A percentile compares a stretch with the other conserved stretches of the same genome.
phyloP scores from a whole-genome alignment of 2,113 vertebrate species.

The Lichenostomus cassidix region DNA sequence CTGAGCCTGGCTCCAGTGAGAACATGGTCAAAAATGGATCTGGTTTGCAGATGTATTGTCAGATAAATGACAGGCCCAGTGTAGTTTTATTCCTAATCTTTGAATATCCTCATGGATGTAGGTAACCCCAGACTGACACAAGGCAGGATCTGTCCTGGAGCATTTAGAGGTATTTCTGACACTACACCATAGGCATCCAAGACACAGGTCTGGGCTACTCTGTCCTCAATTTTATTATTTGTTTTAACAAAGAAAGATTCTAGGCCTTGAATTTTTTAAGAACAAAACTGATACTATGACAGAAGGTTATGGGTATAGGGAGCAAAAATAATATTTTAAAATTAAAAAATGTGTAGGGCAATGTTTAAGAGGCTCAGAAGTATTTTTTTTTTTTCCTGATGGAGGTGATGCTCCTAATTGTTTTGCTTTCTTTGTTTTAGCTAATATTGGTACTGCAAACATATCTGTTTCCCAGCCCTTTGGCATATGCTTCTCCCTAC shows the following conservation, averaged over 20 bases:
- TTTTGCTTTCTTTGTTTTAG: neutral
- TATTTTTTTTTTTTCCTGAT: neutral
- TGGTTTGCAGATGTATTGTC: neutral
- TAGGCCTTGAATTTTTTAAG: neutral
- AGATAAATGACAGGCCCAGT: neutral
- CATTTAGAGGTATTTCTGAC: neutral
- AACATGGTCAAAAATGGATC: neutral
- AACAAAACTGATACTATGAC: neutral
- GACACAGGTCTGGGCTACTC: neutral
- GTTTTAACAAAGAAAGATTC: neutral
- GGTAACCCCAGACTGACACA: neutral
- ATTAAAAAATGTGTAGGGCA: neutral
- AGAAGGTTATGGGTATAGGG: neutral
- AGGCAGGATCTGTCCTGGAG: neutral
- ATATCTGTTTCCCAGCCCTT: neutral
- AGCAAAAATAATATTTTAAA: neutral
- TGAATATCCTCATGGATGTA: neutral
- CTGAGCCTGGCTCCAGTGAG: neutral
- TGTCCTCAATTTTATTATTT: neutral
- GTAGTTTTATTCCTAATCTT: neutral
- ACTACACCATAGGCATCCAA: neutral
- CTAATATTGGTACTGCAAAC: neutral
- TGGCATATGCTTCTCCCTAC: neutral
- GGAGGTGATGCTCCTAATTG: rapidly evolving
- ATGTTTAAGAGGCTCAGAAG: neutral